Percentiles rank a stretch among this genome's conserved stretches.
Evolutionary conservation across 2,888 invertebrate genomes (phyloP).

Genomic region (Nemurella pictetii): DNA sequence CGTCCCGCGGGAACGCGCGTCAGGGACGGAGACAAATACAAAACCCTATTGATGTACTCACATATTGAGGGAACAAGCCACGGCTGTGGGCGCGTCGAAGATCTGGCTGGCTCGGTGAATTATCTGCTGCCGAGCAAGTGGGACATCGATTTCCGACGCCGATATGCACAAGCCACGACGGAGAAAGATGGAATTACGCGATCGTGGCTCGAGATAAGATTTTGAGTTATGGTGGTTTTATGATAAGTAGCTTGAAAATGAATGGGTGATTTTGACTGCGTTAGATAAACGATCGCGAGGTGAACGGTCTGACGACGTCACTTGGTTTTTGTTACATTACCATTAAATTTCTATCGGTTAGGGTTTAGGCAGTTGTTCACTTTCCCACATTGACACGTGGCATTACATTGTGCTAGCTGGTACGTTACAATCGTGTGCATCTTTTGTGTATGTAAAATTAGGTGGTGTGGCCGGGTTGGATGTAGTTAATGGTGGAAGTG

Average conservation of each 20-base stretch:
- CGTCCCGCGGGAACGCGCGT: neutral
- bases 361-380: no score
- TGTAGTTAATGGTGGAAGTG: neutral
- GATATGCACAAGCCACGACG: neutral
- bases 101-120: neutral
- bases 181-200: neutral
- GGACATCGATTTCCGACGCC: neutral
- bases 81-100: neutral
- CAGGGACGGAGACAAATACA: neutral
- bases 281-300: neutral
- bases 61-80: conserved; percentile 5
- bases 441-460: no score
- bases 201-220: neutral
- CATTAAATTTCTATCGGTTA: no score
- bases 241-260: neutral
- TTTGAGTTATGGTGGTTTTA: neutral
- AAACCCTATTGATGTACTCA: conserved; percentile 23
- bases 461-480: neutral
- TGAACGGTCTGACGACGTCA: neutral
- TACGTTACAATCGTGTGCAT: no score
- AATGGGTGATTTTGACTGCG: neutral
- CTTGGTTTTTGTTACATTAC: neutral
- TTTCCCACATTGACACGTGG: no score
- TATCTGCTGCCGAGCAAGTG: neutral
- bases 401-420: no score